Base-by-base conservation (phyloP, 2,797 vertebrate genomes). In the Dryobates pubescens region DNA sequence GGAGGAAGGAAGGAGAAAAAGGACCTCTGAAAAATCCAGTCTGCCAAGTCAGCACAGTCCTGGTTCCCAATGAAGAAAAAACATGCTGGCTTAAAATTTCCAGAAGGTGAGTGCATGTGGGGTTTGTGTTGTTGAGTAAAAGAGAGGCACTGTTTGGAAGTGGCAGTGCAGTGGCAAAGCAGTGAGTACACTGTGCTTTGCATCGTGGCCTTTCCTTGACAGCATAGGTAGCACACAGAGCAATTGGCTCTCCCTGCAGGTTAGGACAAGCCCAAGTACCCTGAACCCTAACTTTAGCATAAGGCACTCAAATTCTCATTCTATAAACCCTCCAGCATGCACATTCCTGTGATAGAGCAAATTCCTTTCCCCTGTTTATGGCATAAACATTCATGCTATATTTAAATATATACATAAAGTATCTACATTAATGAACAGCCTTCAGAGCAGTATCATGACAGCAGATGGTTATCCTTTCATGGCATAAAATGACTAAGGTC, bases 201-300 rank as follows among this genome's bases (percentile, higher is more conserved):
- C 61, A 62, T 79, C 68, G 56, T 56, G 59, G 65, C n/a, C 73
- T 78, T 91, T 65, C 51, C 38, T 74, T 87, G 72, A 85, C 70
- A 94, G 51, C 13, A 0, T 45, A 92, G 73, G 59, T 12, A 77
- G 72, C n/a, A 54, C 19, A 53, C 17, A 84, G 65, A 61, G 68
- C 75, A 77, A 93, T 41, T 41, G 67, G 36, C 56, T 92, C 73
- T 70, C 93, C 75, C 53, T 78, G 67, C 92, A 91, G 80, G 79
- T 86, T 94, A 64, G 2, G 2, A 86, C 71, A 82, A 95, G 87
- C 58, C 47, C 27, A 64, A 43, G 87, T 79, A 86, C 73, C 67
- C 75, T 85, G 73, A 91, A 87, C 16, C 1, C 27, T 91, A 82
- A 67, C 71, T 83, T 56, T 74, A 29, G 58, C 88, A 84, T 86